Percentiles rank a stretch among this genome's conserved stretches.
Evolutionary conservation across 2,888 invertebrate species (phyloP).

Genomic region (Drosophila mulleri): DNA sequence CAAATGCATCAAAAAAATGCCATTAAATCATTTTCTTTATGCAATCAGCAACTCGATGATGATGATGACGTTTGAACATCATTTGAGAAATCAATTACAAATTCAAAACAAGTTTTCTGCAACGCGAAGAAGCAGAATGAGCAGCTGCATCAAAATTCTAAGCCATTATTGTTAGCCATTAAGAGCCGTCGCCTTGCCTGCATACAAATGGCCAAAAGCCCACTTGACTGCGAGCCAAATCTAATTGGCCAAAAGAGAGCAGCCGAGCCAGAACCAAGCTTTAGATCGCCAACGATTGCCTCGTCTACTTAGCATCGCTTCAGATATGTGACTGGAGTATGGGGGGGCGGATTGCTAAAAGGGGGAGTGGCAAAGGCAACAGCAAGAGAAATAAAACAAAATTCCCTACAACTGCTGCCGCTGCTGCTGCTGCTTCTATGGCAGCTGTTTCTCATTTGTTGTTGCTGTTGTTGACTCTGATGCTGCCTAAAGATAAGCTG

Average conservation of each 20-base stretch:
- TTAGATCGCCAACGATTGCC: neutral
- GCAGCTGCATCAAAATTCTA: constrained; percentile 41
- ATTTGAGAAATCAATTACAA: constrained; percentile 55
- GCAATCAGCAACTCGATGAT: constrained; percentile 23
- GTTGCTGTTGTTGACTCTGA: constrained; percentile 49
- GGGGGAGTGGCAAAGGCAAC: neutral
- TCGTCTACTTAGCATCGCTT: constrained; percentile 4
- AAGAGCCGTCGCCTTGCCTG: constrained; percentile 31
- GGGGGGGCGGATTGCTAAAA: neutral
- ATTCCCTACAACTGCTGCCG: constrained; percentile 41
- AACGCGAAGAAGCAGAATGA: neutral
- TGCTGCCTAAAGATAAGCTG: constrained; percentile 70
- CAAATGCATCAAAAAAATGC: neutral
- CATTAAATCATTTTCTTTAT: constrained; percentile 43
- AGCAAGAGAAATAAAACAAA: neutral
- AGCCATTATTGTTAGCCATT: constrained; percentile 49
- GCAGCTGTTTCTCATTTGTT: constrained; percentile 38
- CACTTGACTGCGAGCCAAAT: constrained; percentile 34
- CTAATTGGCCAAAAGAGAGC: constrained; percentile 27
- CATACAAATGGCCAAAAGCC: constrained; percentile 46
- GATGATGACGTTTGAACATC: constrained; percentile 8
- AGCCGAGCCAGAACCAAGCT: neutral
- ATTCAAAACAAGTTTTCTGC: constrained; percentile 55
- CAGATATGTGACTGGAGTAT: neutral
- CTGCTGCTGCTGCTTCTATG: constrained; percentile 29